These are phyloP conservation scores for Bovichtus diacanthus DNA, from an alignment of 2,797 vertebrate species.

Conservation along the genomic window DNA sequence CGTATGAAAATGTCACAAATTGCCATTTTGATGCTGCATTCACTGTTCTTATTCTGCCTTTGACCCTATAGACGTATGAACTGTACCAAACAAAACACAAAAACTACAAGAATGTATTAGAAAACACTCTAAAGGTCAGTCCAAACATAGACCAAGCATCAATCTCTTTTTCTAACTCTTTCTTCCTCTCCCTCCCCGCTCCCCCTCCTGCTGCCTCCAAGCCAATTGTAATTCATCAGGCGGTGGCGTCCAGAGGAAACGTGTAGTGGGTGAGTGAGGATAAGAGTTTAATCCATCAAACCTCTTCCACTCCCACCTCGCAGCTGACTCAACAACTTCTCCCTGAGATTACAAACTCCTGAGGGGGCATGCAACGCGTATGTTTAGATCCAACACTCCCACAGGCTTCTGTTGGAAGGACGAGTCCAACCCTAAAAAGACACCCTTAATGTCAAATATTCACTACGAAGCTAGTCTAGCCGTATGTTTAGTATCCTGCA, in stretches of 20 bases:
- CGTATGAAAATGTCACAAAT: background rate
- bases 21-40: background rate
- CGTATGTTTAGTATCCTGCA: conserved; percentile 22
- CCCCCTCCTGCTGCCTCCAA: conserved; percentile 39
- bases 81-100: background rate
- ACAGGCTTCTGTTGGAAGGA: conserved; percentile 23
- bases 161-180: conserved; percentile 46
- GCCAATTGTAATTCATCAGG: conserved; percentile 72
- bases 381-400: conserved; percentile 34
- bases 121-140: conserved; percentile 44
- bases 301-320: conserved; percentile 63
- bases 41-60: background rate
- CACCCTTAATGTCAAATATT: conserved; percentile 28
- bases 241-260: conserved; percentile 48
- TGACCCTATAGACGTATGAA: background rate
- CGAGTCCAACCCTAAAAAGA: conserved; percentile 7
- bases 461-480: conserved; percentile 20
- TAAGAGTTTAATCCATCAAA: conserved; percentile 84
- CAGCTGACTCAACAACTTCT: conserved; percentile 78
- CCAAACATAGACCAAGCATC: conserved; percentile 39
- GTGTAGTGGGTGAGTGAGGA: conserved; percentile 64
- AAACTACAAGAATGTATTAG: conserved; percentile 3
- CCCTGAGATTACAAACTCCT: conserved; percentile 67
- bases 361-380: background rate
- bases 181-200: conserved; percentile 30